phyloP scores from a whole-genome alignment of 1,140 invertebrate species.

The Ips nitidus region DNA sequence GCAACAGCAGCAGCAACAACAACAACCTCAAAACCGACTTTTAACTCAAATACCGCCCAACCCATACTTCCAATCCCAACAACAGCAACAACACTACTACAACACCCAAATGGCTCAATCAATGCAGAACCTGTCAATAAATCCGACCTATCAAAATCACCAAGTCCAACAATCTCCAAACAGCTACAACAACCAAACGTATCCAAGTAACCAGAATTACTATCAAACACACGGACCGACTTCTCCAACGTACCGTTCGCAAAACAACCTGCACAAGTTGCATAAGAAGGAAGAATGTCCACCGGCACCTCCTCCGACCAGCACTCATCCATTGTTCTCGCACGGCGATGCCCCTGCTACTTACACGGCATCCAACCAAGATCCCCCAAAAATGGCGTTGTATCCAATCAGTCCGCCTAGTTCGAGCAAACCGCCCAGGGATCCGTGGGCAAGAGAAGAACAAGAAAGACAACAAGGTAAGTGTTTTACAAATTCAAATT shows the following conservation, averaged over 20 bases:
- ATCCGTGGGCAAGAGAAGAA: conserved; percentile 89
- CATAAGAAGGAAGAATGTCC: conserved; percentile 54
- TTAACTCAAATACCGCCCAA: conserved; percentile 25
- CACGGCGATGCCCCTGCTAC: not conserved
- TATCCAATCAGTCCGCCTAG: conserved; percentile 57
- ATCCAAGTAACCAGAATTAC: conserved; percentile 17
- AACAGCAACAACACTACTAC: conserved; percentile 42
- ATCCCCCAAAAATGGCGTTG: conserved; percentile 74
- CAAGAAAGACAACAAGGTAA: conserved; percentile 71
- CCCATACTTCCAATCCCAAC: conserved; percentile 37
- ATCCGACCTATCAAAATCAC: conserved; percentile 35
- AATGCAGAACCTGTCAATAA: conserved; percentile 49
- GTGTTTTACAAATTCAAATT: not conserved
- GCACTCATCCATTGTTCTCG: conserved; percentile 71
- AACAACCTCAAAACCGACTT: conserved; percentile 40
- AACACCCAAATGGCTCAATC: conserved; percentile 47
- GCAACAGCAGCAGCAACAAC: conserved; percentile 52
- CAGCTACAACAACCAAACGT: conserved; percentile 49
- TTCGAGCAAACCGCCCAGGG: conserved; percentile 54
- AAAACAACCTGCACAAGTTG: conserved; percentile 55
- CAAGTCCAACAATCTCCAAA: conserved; percentile 11
- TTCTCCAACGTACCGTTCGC: conserved; percentile 51
- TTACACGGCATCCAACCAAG: conserved; percentile 70
- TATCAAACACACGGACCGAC: conserved; percentile 54
- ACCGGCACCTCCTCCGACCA: conserved; percentile 71